Percentiles rank a stretch among this genome's conserved stretches.
Evolutionary conservation across 1,140 invertebrate species (phyloP).

Genomic region (Heterodera schachtii): DNA sequence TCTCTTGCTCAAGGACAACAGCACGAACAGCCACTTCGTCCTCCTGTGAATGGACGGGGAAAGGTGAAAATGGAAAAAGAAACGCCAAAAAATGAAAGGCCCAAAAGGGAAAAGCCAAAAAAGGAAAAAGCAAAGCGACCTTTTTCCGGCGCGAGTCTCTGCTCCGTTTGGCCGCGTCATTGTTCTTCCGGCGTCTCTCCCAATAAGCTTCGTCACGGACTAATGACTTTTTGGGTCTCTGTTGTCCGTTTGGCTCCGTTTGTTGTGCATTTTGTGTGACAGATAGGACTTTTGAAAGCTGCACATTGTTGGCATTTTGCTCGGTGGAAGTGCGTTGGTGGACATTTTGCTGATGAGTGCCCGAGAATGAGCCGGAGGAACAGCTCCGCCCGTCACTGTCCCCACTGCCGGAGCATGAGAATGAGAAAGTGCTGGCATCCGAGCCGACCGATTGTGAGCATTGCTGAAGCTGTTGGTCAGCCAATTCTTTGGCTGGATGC

Average conservation of each 20-base stretch:
- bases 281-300: background rate
- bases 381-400: background rate
- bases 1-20: slow-evolving; percentile 82
- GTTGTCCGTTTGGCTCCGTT: background rate
- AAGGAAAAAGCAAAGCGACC: slow-evolving; percentile 31
- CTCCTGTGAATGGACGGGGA: slow-evolving; percentile 69
- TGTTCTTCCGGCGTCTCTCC: slow-evolving; percentile 86
- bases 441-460: background rate
- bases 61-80: background rate
- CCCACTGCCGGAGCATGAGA: background rate
- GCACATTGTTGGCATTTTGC: slow-evolving; percentile 10
- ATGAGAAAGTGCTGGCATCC: background rate
- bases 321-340: background rate
- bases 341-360: background rate
- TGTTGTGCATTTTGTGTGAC: background rate
- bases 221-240: slow-evolving; percentile 37
- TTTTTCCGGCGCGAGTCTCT: slow-evolving; percentile 83
- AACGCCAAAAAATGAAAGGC: background rate
- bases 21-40: slow-evolving; percentile 86
- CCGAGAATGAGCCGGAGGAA: background rate
- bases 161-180: slow-evolving; percentile 90
- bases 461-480: background rate
- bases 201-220: slow-evolving; percentile 81
- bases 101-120: background rate
- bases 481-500: background rate